Percentiles rank a stretch among this genome's conserved stretches.
These are phyloP conservation scores for Cataglyphis cursor DNA, from an alignment of 2,888 invertebrate species.

Conservation along the genomic window DNA sequence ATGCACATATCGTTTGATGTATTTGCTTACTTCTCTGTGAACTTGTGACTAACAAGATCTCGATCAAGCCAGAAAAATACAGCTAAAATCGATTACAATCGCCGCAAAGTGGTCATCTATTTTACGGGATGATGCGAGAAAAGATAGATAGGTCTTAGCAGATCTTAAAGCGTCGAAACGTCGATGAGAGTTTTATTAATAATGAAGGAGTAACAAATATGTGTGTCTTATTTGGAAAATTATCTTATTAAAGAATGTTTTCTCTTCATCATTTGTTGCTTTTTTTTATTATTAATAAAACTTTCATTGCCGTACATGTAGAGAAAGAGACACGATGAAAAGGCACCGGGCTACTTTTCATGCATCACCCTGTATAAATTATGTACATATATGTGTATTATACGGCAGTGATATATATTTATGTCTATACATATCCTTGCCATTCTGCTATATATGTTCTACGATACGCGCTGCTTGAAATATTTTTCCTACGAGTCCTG, in stretches of 20 bases:
- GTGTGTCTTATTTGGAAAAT: too few relatives aligned
- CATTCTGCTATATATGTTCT: slow-evolving; percentile 66
- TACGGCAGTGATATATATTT: slow-evolving; percentile 85
- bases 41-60: slow-evolving; percentile 23
- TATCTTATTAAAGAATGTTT: slow-evolving; percentile 2
- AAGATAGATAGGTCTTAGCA: not conserved
- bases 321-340: not conserved
- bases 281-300: slow-evolving; percentile 6
- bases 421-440: slow-evolving; percentile 75
- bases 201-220: not conserved
- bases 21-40: slow-evolving; percentile 32
- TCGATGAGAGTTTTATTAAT: not conserved
- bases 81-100: slow-evolving; percentile 36
- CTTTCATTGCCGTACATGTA: not conserved
- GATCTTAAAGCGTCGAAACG: not conserved
- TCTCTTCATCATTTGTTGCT: not conserved
- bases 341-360: not conserved
- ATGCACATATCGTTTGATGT: slow-evolving; percentile 37
- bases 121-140: not conserved
- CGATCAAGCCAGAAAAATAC: slow-evolving; percentile 40
- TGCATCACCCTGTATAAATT: slow-evolving; percentile 72
- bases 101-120: not conserved
- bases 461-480: slow-evolving; percentile 55
- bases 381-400: slow-evolving; percentile 76
- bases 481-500: slow-evolving; percentile 7